A percentile compares a stretch with the other conserved stretches of the same genome.
Conservation (phyloP, 1,140 invertebrate species). For the Drosophila parabipectinata region DNA sequence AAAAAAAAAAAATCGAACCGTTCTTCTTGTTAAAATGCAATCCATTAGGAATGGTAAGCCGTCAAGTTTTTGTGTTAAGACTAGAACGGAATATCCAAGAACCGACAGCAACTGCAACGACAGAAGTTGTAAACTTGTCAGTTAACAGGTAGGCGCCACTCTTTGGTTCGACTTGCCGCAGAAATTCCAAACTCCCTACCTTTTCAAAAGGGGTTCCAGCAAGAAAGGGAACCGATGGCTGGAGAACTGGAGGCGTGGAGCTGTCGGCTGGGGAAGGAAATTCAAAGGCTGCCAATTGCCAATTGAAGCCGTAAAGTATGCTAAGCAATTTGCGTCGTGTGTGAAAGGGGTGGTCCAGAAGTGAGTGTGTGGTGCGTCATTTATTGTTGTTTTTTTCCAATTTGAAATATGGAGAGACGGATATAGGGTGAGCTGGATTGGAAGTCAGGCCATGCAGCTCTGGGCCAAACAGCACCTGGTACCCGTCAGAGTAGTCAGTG, state of each 20-base stretch:
- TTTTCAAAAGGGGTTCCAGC: no score
- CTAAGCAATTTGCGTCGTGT: constrained; percentile 73
- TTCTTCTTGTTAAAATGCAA: neutral
- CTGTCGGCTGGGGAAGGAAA: constrained; percentile 40
- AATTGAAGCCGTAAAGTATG: constrained; percentile 81
- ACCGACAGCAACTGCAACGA: constrained; percentile 40
- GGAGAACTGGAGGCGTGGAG: constrained; percentile 5
- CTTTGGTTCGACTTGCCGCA: constrained; percentile 8
- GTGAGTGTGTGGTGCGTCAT: constrained; percentile 44
- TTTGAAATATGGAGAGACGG: constrained; percentile 9
- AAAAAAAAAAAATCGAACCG: neutral
- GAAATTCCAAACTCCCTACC: neutral
- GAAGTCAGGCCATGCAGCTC: neutral
- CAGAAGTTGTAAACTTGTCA: constrained; percentile 73
- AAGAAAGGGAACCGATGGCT: constrained; percentile 16
- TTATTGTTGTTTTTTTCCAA: constrained; percentile 68
- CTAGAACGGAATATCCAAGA: constrained; percentile 12
- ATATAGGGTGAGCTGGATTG: neutral
- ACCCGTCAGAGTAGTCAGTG: neutral
- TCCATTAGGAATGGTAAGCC: neutral
- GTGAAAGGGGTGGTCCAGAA: neutral
- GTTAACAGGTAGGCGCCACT: constrained; percentile 71
- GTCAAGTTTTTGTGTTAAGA: neutral
- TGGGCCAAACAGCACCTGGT: neutral
- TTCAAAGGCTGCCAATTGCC: constrained; percentile 81